Evolutionary conservation across 2,113 vertebrate species (phyloP).

Genomic region (Centropristis striata): DNA sequence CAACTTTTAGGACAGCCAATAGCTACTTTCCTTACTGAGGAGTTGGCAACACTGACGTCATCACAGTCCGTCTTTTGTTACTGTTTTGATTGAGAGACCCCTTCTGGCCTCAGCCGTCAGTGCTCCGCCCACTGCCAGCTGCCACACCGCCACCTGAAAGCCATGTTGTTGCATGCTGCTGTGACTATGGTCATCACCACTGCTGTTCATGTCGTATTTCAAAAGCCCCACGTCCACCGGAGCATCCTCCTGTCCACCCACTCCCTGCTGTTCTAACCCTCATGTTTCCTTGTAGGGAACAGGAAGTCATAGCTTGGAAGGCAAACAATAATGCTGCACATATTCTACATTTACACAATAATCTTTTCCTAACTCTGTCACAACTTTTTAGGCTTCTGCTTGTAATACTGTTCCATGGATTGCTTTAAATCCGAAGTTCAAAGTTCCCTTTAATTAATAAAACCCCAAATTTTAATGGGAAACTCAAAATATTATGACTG

Average conservation of each 20-base stretch:
- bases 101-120: background rate
- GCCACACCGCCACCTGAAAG: background rate
- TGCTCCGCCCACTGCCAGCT: background rate
- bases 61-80: too few species aligned
- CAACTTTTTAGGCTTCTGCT: background rate
- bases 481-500: background rate
- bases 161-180: background rate
- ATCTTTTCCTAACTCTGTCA: background rate
- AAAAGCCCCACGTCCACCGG: background rate
- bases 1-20: too few species aligned
- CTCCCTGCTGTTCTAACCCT: background rate
- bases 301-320: background rate
- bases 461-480: background rate
- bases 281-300: background rate
- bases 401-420: background rate
- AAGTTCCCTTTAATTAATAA: background rate
- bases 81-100: too few species aligned
- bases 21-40: too few species aligned
- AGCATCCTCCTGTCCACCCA: background rate
- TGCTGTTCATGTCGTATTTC: background rate
- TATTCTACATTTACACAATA: slow-evolving; percentile 1
- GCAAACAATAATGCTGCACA: background rate
- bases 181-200: background rate
- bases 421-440: background rate
- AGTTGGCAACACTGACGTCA: too few species aligned